Evolutionary conservation across 1,140 invertebrate species (phyloP).

Genomic region (Rhagoletis pomonella): DNA sequence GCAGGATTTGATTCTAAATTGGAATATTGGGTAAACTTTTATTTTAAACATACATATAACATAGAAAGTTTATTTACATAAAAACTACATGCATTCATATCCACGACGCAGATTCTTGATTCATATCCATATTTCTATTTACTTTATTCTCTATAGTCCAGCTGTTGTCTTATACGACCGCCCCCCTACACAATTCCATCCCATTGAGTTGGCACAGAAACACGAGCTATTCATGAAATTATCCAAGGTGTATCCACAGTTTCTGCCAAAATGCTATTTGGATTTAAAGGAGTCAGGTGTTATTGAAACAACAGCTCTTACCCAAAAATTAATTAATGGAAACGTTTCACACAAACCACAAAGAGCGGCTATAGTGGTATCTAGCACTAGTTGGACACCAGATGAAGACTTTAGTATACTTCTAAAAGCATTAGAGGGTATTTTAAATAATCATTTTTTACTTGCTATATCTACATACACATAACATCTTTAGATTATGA

Average conservation of each 20-base stretch:
- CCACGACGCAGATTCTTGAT: too few relatives aligned
- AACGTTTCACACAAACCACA: conserved; percentile 76
- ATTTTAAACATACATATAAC: too few relatives aligned
- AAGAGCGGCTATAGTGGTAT: conserved; percentile 91
- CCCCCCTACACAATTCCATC: conserved; percentile 86
- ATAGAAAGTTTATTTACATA: too few relatives aligned
- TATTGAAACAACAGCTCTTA: conserved; percentile 80
- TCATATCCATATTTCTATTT: too few relatives aligned
- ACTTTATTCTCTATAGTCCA: conserved; percentile 57
- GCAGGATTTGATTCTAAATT: conserved; percentile 86
- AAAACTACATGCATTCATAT: too few relatives aligned
- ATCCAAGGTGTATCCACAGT: conserved; percentile 78
- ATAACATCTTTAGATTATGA: conserved; percentile 76
- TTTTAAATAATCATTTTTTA: conserved; percentile 13
- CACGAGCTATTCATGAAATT: conserved; percentile 87
- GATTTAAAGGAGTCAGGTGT: conserved; percentile 65
- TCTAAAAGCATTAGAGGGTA: conserved; percentile 88
- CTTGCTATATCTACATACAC: background rate
- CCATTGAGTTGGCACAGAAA: conserved; percentile 84
- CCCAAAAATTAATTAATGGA: conserved; percentile 76
- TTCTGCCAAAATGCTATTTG: conserved; percentile 73
- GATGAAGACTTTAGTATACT: conserved; percentile 98
- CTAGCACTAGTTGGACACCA: conserved; percentile 99
- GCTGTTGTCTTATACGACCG: conserved; percentile 91
- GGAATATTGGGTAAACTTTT: conserved; percentile 82